These are phyloP conservation scores for Rhinolophus ferrumequinum DNA, from an alignment of 2,113 vertebrate genomes.

Conservation along the genomic window DNA sequence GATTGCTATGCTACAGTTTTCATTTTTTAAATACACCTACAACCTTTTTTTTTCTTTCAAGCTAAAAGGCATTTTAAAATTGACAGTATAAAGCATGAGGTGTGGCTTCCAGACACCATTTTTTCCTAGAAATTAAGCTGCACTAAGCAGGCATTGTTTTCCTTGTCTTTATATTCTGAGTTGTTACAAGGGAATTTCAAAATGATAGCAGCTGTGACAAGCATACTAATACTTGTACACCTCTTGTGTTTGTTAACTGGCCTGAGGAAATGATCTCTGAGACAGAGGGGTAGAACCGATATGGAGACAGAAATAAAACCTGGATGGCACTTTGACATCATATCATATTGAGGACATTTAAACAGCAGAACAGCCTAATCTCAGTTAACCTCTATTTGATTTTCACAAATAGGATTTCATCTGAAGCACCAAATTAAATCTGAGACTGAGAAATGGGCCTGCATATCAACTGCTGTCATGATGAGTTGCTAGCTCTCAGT, in stretches of 20 bases:
- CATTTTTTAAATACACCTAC: constrained; percentile 59
- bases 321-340: constrained; percentile 65
- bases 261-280: constrained; percentile 56
- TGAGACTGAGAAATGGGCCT: constrained; percentile 63
- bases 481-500: constrained; percentile 71
- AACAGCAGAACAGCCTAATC: constrained; percentile 70
- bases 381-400: constrained; percentile 82
- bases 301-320: constrained; percentile 64
- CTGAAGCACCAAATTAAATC: constrained; percentile 81
- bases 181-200: constrained; percentile 63
- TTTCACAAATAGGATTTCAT: constrained; percentile 80
- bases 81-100: constrained; percentile 50
- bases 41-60: constrained; percentile 74
- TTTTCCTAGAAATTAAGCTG: constrained; percentile 64
- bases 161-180: constrained; percentile 62
- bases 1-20: constrained; percentile 25
- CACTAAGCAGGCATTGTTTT: constrained; percentile 62
- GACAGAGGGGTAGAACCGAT: constrained; percentile 33
- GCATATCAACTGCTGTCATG: constrained; percentile 76
- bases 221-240: constrained; percentile 62
- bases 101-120: constrained; percentile 14
- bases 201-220: constrained; percentile 65
- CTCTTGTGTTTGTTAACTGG: constrained; percentile 45
- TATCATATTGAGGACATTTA: constrained; percentile 73
- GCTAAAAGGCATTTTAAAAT: constrained; percentile 62